These are phyloP conservation scores for Zoanthus gigantus DNA, from an alignment of 92 coral and sea anemone genomes.

Conservation along the genomic window DNA sequence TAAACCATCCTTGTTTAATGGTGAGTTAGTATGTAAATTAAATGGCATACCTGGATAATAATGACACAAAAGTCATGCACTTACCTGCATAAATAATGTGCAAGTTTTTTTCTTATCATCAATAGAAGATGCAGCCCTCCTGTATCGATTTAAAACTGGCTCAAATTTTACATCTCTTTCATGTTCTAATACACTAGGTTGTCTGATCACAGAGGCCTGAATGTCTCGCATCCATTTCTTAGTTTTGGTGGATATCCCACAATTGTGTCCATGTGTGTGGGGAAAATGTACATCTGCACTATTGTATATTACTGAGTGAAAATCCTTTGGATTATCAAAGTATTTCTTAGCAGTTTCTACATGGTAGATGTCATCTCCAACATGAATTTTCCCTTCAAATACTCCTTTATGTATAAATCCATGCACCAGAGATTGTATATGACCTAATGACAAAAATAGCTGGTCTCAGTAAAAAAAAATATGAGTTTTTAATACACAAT, in stretches of 20 bases:
- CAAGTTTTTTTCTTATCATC: slow-evolving; percentile 65
- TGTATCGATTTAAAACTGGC: slow-evolving; percentile 79
- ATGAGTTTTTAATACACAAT: no score
- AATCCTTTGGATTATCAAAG: slow-evolving; percentile 75
- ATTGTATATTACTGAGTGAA: slow-evolving; percentile 91
- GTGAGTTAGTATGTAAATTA: no score
- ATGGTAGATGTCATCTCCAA: slow-evolving; percentile 82
- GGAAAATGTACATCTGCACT: slow-evolving; percentile 86
- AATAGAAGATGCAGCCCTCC: slow-evolving; percentile 63
- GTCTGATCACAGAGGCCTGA: slow-evolving; percentile 64
- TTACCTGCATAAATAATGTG: slow-evolving; percentile 83
- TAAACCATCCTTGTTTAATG: no score
- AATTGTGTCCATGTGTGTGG: slow-evolving; percentile 76
- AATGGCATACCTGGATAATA: neutral
- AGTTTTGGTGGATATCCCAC: slow-evolving; percentile 77
- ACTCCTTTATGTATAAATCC: slow-evolving; percentile 89
- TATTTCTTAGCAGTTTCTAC: slow-evolving; percentile 86
- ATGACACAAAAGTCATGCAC: neutral
- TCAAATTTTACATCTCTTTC: slow-evolving; percentile 52
- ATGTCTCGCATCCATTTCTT: slow-evolving; percentile 91
- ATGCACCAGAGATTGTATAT: slow-evolving; percentile 78
- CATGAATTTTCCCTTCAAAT: slow-evolving; percentile 93
- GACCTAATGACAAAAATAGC: slow-evolving; percentile 49
- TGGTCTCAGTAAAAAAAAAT: no score
- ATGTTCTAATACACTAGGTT: neutral